A percentile compares a stretch with the other conserved stretches of the same genome.
These are phyloP conservation scores for Acanthochromis polyacanthus DNA, from an alignment of 2,113 vertebrate genomes.

Conservation along the genomic window DNA sequence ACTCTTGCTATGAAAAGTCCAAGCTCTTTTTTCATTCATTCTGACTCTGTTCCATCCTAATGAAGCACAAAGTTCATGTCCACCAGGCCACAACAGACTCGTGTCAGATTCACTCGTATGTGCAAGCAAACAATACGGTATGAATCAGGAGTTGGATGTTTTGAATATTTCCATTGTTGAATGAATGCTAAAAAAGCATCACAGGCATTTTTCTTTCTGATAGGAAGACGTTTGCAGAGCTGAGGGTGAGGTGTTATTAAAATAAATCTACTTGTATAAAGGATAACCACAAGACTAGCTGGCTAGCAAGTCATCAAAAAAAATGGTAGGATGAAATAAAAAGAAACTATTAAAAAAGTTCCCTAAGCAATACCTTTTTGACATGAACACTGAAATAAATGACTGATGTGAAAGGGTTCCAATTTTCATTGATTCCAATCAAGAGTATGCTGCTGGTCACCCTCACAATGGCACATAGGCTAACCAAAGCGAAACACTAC, in stretches of 20 bases:
- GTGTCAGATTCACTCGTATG: neutral
- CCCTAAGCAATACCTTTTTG: too few species aligned
- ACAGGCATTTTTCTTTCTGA: neutral
- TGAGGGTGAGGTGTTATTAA: neutral
- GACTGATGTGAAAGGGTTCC: neutral
- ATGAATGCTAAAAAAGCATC: neutral
- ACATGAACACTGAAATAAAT: neutral
- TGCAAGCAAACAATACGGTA: constrained; percentile 15
- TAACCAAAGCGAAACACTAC: neutral
- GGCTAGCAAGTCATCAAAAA: too few species aligned
- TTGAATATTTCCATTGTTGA: neutral
- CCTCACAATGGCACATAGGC: neutral
- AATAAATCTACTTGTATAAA: too few species aligned
- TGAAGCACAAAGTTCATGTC: constrained; percentile 16
- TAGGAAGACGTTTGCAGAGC: neutral
- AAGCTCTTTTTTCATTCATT: neutral
- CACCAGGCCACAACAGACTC: neutral
- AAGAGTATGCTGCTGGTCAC: too few species aligned
- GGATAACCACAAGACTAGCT: neutral
- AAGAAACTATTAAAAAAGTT: too few species aligned
- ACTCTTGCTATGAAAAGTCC: neutral
- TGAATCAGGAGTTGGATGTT: constrained; percentile 17
- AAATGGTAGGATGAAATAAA: too few species aligned
- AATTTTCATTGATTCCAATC: neutral
- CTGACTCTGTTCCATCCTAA: neutral